These are phyloP conservation scores for Doryteuthis pealeii DNA, from an alignment of 1,140 invertebrate genomes.

Conservation along the genomic window DNA sequence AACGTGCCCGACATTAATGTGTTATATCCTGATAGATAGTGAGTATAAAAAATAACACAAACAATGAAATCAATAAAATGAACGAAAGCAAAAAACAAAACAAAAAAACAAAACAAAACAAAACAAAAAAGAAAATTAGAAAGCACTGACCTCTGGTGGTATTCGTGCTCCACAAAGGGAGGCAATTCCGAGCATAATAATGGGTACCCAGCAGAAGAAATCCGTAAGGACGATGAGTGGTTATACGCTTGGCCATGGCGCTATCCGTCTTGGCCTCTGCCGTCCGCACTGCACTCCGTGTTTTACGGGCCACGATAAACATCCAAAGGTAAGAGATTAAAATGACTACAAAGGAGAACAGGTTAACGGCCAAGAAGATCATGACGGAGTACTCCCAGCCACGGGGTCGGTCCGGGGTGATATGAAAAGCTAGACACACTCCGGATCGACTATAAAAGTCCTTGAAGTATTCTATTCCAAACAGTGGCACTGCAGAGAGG, in stretches of 20 bases:
- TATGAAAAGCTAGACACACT: constrained; percentile 67
- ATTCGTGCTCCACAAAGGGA: constrained; percentile 62
- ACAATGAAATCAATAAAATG: too few relatives aligned
- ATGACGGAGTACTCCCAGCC: constrained; percentile 69
- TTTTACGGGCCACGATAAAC: constrained; percentile 64
- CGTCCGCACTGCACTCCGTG: constrained; percentile 59
- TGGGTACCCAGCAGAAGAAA: constrained; percentile 66
- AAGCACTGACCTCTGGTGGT: constrained; percentile 58
- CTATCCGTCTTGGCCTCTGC: constrained; percentile 57
- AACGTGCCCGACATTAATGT: too few relatives aligned
- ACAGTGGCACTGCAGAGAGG: constrained; percentile 61
- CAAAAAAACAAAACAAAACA: too few relatives aligned
- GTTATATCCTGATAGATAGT: too few relatives aligned
- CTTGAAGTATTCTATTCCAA: constrained; percentile 61
- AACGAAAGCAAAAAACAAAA: too few relatives aligned
- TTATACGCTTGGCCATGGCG: constrained; percentile 65
- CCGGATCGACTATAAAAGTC: constrained; percentile 68
- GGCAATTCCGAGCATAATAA: constrained; percentile 62
- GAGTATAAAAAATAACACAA: too few relatives aligned
- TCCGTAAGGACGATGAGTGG: constrained; percentile 66
- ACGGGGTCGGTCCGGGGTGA: constrained; percentile 63
- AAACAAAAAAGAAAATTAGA: neutral
- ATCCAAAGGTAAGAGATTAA: constrained; percentile 65
- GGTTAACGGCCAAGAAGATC: constrained; percentile 65
- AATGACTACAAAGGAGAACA: constrained; percentile 64